Base-by-base conservation (phyloP, 2,113 vertebrate genomes). In the Nesoenas mayeri region DNA sequence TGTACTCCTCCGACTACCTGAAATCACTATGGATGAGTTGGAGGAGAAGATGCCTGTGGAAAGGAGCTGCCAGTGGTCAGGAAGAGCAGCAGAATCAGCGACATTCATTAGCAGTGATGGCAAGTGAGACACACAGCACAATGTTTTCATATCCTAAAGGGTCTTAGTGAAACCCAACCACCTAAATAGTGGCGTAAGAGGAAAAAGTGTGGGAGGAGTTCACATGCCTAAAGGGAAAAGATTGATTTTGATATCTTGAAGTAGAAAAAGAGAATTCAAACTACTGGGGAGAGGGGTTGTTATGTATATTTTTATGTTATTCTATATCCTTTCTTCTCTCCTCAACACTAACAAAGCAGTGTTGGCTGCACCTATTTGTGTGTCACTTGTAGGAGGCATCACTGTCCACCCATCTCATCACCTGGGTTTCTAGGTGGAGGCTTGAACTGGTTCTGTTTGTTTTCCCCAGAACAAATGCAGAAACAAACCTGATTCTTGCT, bases 31-130 rank as follows among this genome's bases (percentile, higher is more conserved):
- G 21, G n/a, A 48, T 11, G 22, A 9, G 9, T 11, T 5, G 1
- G 53, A 94, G 44, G 9, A 85, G 62, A 64, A 82, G 38, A 53
- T 0, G 2, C 6, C 15, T 19, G 20, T 0, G 2, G 20, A 61
- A 11, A 84, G 25, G 29, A 79, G 53, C 22, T 2, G 0, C 18
- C 51, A 26, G 20, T 29, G 54, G 31, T 36, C 73, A 84, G 61
- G 14, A 56, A 42, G 36, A 77, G 51, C 31, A 56, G 62, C 20
- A 79, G 62, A 80, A 65, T 15, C 44, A 69, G 44, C 26, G 36
- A 29, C 0, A 0, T 11, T 47, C 50, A 34, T 12, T 8, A 83
- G 42, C 36, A 19, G 17, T n/a, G 65, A 50, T 0, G 0, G 15
- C 1, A 3, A 61, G 28, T 11, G 40, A 85, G 58, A 61, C 50